Conservation (phyloP, 2,797 vertebrate genomes). For the Sebastes wilsoni region DNA sequence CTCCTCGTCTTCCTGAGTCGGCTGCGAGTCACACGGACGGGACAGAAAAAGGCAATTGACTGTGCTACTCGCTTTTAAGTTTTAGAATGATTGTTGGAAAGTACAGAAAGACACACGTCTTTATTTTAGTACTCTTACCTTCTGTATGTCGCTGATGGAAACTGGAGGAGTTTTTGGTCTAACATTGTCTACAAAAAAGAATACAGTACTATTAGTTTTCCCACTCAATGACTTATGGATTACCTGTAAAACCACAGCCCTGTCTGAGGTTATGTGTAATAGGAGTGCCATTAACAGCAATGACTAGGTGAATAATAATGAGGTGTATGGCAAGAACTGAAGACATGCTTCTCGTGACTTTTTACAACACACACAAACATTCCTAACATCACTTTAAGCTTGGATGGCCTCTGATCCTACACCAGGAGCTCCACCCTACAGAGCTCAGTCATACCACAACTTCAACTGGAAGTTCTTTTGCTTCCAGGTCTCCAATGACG, state of each 20-base stretch:
- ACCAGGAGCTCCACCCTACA: background rate
- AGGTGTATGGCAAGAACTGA: background rate
- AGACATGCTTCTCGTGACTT: background rate
- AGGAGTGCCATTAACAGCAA: background rate
- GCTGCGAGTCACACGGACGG: constrained; percentile 16
- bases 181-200: constrained; percentile 73
- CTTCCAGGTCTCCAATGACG: background rate
- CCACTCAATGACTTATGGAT: background rate
- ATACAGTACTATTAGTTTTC: background rate
- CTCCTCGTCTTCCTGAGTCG: constrained; percentile 87
- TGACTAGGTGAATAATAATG: background rate
- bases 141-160: constrained; percentile 72
- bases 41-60: background rate
- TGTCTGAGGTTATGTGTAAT: background rate
- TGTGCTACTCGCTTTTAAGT: accelerated
- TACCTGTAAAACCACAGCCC: background rate
- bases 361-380: background rate
- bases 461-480: background rate
- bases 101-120: background rate
- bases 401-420: background rate
- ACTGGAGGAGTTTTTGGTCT: constrained; percentile 85
- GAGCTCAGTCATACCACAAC: background rate
- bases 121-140: constrained; percentile 56
- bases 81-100: background rate
- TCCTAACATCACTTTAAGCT: background rate